Conservation (phyloP, 2,888 invertebrate genomes). For the Thereva nobilitata region DNA sequence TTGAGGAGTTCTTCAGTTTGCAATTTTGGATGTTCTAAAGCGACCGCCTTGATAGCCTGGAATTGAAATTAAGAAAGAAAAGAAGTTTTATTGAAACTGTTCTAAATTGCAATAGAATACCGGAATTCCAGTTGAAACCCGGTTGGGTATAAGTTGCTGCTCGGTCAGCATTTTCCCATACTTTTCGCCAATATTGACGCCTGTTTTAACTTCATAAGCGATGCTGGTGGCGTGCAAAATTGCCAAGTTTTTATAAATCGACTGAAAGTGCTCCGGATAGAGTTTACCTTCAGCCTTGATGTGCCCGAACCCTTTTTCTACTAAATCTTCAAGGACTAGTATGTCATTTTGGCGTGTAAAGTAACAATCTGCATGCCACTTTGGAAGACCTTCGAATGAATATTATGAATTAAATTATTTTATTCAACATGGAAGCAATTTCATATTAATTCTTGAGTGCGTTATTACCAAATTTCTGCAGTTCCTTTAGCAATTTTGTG, state of each 20-base stretch:
- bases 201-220: slow-evolving; percentile 48
- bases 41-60: slow-evolving; percentile 47
- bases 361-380: slow-evolving; percentile 42
- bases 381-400: no score
- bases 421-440: no score
- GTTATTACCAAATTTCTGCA: no score
- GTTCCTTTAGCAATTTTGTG: no score
- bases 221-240: slow-evolving; percentile 50
- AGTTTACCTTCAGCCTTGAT: slow-evolving; percentile 34
- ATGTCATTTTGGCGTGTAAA: slow-evolving; percentile 44
- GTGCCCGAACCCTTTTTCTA: slow-evolving; percentile 4
- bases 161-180: slow-evolving; percentile 1
- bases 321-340: slow-evolving; percentile 52
- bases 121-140: slow-evolving; percentile 36
- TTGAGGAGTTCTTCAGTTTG: slow-evolving; percentile 44
- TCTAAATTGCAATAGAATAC: slow-evolving; percentile 17
- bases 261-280: slow-evolving; percentile 48
- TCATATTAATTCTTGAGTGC: no score
- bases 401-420: no score
- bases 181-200: slow-evolving; percentile 24
- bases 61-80: slow-evolving; percentile 4
- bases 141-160: neutral
- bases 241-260: slow-evolving; percentile 48
- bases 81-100: neutral
- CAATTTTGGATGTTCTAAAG: slow-evolving; percentile 47